Evolutionary conservation across 2,888 invertebrate species (phyloP).

Genomic region (Drosophila atripex): DNA sequence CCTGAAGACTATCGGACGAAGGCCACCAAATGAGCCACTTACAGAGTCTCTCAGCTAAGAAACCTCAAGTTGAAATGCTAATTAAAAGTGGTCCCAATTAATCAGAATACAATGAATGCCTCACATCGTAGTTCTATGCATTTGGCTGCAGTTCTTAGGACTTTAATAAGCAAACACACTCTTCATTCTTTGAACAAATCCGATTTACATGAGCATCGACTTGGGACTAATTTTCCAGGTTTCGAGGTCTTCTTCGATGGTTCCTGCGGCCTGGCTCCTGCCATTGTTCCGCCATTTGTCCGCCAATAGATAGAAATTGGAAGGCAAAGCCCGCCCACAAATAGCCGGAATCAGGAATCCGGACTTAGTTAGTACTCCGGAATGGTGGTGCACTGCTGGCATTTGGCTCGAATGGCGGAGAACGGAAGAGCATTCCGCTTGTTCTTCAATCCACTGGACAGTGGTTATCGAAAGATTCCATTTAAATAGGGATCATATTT

Average conservation of each 20-base stretch:
- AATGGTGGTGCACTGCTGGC: not conserved
- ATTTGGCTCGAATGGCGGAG: not conserved
- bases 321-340: conserved; percentile 17
- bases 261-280: not conserved
- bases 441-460: conserved; percentile 5
- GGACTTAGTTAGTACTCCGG: not conserved
- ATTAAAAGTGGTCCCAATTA: no score
- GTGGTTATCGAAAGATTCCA: not conserved
- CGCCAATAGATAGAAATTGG: conserved; percentile 6
- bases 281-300: conserved; percentile 10
- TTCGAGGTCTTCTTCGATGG: not conserved
- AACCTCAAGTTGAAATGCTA: no score
- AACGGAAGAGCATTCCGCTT: conserved; percentile 16
- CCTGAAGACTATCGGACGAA: no score
- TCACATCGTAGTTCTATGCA: no score
- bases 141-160: not conserved
- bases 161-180: not conserved
- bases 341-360: conserved; percentile 4
- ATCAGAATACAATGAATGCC: no score
- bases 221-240: conserved; percentile 16
- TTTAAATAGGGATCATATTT: no score
- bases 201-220: not conserved
- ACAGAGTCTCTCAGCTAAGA: not conserved
- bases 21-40: not conserved
- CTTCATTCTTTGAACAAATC: conserved; percentile 7